Evolutionary conservation across 2,797 vertebrate species (phyloP), one percentile per base, ranked within the genome.

Genomic region (Micrastur ruficollis): DNA sequence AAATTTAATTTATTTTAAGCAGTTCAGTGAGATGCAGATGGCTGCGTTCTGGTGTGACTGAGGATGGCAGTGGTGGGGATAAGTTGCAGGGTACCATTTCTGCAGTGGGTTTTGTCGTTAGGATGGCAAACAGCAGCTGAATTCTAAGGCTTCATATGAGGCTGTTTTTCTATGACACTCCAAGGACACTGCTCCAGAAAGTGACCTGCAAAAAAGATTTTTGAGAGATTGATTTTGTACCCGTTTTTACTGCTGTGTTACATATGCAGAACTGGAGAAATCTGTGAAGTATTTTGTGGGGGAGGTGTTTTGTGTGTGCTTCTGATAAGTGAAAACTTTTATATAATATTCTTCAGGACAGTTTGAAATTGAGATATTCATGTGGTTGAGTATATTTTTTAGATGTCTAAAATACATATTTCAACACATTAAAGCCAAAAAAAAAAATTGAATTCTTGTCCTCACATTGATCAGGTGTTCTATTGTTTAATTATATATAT

Each of bases 61-160:
- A 23, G 58, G 50, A 5, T 14, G 66, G 23, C 6, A 3, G 16
- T 3, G 40, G 50, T 12, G 29, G 36, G 40, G 46, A 3, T 8
- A 12, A 36, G 53, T 5, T 5, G 2, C 50, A 6, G 23, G 49
- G 23, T 13, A 2, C 1, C 14, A 7, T 23, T 29, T 9, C 61
- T 55, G n/a, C 53, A 9, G 22, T 7, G 6, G 49, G 10, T 12
- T 32, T 56, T 36, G 22, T 22, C 59, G 4, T 26, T 38, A 4
- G 11, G 74, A 8, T 0, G 46, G 7, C 55, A 19, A 25, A 20
- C 4, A 3, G n/a, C 1, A 32, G 46, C 52, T 13, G n/a, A 42
- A 15, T 29, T 13, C 31, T 2, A 2, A 12, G 12, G 2, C 46
- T 10, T 18, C 11, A 23, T 52, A 1, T 3, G 32, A 53, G 47